Percentiles rank a stretch among this genome's conserved stretches.
Evolutionary conservation across 2,797 vertebrate genomes (phyloP).

Genomic region (Diplodus puntazzo): DNA sequence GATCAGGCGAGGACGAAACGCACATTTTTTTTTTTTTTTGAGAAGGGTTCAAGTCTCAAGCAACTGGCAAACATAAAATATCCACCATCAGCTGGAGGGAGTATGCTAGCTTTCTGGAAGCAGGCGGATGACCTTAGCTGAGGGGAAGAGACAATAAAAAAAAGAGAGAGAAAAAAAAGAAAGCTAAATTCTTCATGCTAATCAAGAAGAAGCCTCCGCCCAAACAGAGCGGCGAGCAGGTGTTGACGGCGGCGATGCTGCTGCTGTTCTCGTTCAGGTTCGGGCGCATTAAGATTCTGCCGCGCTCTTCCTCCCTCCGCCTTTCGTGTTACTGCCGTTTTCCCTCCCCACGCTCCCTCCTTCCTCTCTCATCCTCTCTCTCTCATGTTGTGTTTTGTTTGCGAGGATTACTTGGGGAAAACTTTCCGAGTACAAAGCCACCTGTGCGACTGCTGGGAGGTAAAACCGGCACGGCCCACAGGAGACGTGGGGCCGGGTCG

Average conservation of each 20-base stretch:
- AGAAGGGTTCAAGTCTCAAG: conserved; percentile 12
- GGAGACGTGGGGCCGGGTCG: conserved; percentile 36
- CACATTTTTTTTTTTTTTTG: conserved; percentile 5
- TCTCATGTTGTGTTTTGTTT: conserved; percentile 57
- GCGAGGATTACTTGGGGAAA: conserved; percentile 47
- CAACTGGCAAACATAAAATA: conserved; percentile 42
- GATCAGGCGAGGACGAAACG: conserved; percentile 45
- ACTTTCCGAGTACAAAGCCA: conserved; percentile 54
- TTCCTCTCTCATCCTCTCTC: not conserved
- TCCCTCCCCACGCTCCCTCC: conserved; percentile 7
- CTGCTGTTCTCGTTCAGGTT: conserved; percentile 47
- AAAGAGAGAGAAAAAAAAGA: conserved; percentile 29
- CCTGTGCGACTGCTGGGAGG: conserved; percentile 44
- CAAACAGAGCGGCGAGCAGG: conserved; percentile 52
- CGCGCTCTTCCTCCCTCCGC: conserved; percentile 32
- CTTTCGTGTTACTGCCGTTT: conserved; percentile 38
- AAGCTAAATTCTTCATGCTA: conserved; percentile 37
- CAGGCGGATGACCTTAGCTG: conserved; percentile 40
- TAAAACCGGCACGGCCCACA: conserved; percentile 8
- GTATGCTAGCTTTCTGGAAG: conserved; percentile 24
- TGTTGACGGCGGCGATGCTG: conserved; percentile 53
- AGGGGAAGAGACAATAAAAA: conserved; percentile 34
- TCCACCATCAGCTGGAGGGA: conserved; percentile 41
- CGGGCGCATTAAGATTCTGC: conserved; percentile 60
- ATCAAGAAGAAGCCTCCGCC: conserved; percentile 9